A percentile compares a stretch with the other conserved stretches of the same genome.
phyloP scores from a whole-genome alignment of 2,888 invertebrate species.

The Megamerina dolium region DNA sequence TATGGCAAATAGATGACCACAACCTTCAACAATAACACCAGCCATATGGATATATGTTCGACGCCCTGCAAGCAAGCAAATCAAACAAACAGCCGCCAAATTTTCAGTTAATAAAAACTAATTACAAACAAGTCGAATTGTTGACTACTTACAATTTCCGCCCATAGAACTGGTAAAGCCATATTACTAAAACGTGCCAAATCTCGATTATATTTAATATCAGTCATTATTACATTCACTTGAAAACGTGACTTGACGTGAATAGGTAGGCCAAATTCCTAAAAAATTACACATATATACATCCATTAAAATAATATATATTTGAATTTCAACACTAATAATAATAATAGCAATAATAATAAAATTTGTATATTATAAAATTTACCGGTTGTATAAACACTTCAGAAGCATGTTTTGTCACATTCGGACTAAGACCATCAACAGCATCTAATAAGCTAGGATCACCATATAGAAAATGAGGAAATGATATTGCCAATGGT shows the following conservation, averaged over 20 bases:
- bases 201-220: conserved; percentile 57
- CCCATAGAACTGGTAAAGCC: conserved; percentile 66
- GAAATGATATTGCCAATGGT: conserved; percentile 68
- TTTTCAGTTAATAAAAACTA: too few relatives aligned
- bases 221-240: conserved; percentile 64
- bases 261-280: conserved; percentile 64
- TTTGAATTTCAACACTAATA: background rate
- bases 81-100: too few relatives aligned
- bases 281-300: conserved; percentile 18
- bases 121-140: too few relatives aligned
- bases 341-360: background rate
- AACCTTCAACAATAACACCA: too few relatives aligned
- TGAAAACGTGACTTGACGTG: conserved; percentile 61
- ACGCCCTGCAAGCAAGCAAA: too few relatives aligned
- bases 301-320: background rate
- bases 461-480: conserved; percentile 65
- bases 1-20: too few relatives aligned
- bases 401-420: conserved; percentile 50
- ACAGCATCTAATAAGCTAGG: conserved; percentile 54
- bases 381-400: conserved; percentile 68
- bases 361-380: conserved; percentile 1
- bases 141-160: conserved; percentile 59
- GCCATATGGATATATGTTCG: too few relatives aligned
- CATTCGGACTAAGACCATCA: conserved; percentile 59
- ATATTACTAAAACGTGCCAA: conserved; percentile 59